A percentile compares a stretch with the other conserved stretches of the same genome.
Evolutionary conservation across 35 echinoderm and acorn worm species (phyloP).

Genomic region (Patiria miniata): DNA sequence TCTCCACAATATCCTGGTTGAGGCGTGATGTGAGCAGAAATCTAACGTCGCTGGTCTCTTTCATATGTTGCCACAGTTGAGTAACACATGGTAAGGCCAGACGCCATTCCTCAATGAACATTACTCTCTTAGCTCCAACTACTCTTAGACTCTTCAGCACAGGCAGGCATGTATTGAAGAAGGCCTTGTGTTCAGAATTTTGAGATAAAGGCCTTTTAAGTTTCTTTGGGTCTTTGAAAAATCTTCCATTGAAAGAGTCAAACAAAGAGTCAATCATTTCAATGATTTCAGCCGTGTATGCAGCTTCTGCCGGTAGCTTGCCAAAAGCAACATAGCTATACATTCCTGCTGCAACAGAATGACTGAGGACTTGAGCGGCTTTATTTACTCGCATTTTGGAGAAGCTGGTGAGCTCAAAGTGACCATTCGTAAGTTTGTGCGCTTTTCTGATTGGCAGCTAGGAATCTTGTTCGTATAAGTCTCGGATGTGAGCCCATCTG

Average conservation of each 20-base stretch:
- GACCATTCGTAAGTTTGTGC: constrained; percentile 41
- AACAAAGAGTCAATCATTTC: constrained; percentile 50
- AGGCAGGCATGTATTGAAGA: constrained; percentile 33
- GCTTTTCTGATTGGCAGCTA: constrained; percentile 46
- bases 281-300: constrained; percentile 63
- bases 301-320: constrained; percentile 42
- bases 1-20: constrained; percentile 67
- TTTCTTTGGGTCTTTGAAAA: constrained; percentile 57
- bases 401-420: constrained; percentile 36
- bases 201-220: constrained; percentile 33
- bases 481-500: constrained; percentile 46
- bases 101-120: constrained; percentile 46
- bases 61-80: constrained; percentile 50
- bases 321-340: constrained; percentile 37
- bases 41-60: background rate
- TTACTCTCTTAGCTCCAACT: background rate
- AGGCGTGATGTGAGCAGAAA: constrained; percentile 53
- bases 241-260: constrained; percentile 49
- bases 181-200: constrained; percentile 33
- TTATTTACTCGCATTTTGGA: constrained; percentile 62
- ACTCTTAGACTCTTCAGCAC: constrained; percentile 37
- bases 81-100: constrained; percentile 49
- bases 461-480: constrained; percentile 47
- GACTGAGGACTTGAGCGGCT: constrained; percentile 57
- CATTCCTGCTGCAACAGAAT: constrained; percentile 51